Evolutionary conservation across 2,113 vertebrate species (phyloP).

Genomic region (Nettapus auritus): DNA sequence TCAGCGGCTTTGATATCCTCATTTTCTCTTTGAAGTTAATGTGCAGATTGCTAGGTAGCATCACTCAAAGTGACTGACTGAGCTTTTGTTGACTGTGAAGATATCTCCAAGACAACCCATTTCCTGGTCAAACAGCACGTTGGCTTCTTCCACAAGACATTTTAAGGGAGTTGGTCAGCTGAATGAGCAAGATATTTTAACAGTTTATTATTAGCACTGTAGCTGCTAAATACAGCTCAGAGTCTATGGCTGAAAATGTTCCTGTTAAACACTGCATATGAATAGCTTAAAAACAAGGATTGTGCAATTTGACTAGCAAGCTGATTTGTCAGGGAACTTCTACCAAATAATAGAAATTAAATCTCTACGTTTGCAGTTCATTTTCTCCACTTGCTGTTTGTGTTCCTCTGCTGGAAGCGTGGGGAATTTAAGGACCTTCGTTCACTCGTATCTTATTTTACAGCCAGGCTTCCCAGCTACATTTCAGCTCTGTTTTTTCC

Average conservation of each 20-base stretch:
- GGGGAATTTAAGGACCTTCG: background rate
- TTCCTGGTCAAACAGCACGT: constrained; percentile 48
- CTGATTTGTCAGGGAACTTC: background rate
- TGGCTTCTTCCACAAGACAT: constrained; percentile 9
- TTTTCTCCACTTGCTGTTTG: background rate
- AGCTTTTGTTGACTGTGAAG: constrained; percentile 29
- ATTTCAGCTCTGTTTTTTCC: background rate
- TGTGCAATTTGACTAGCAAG: background rate
- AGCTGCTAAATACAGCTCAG: constrained; percentile 10
- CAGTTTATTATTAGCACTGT: constrained; percentile 32
- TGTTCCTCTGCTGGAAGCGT: background rate
- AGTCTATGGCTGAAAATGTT: background rate
- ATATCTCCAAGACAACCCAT: constrained; percentile 56
- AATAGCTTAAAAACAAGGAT: background rate
- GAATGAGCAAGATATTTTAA: constrained; percentile 26
- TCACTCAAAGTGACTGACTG: constrained; percentile 56
- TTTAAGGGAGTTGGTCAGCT: constrained; percentile 44
- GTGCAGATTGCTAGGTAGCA: background rate
- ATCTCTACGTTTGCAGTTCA: background rate
- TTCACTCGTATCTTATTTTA: background rate
- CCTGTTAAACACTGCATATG: background rate
- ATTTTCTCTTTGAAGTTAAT: constrained; percentile 50
- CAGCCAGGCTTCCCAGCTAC: background rate
- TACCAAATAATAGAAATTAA: background rate
- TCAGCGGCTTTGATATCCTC: constrained; percentile 42